phyloP scores from a whole-genome alignment of 2,113 vertebrate genomes.

The Lamprotornis superbus region DNA sequence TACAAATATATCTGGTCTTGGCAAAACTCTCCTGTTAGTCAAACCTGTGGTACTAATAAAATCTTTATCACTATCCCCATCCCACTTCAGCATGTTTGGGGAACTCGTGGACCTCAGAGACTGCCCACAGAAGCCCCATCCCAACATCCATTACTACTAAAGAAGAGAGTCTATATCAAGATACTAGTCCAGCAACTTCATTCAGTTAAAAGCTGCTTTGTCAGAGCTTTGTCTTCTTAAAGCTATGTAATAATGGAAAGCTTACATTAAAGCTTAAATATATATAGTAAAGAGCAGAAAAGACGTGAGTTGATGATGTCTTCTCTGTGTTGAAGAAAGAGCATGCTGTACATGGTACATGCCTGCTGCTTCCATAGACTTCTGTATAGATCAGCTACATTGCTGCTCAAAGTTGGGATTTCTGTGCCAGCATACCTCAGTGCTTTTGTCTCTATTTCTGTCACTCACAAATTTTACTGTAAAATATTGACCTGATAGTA shows the following conservation, averaged over 20 bases:
- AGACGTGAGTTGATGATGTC: neutral
- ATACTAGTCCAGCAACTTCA: neutral
- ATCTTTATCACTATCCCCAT: neutral
- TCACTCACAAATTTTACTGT: neutral
- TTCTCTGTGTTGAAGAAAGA: neutral
- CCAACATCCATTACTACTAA: neutral
- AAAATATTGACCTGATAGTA: neutral
- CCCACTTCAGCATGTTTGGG: neutral
- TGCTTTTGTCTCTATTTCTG: neutral
- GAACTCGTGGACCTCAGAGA: neutral
- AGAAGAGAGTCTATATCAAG: neutral
- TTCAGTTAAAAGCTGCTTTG: neutral
- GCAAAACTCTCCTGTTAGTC: neutral
- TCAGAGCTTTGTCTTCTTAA: neutral
- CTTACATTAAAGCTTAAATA: neutral
- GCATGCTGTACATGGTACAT: neutral
- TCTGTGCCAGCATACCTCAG: neutral
- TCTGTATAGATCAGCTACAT: fast-evolving
- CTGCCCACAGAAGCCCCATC: neutral
- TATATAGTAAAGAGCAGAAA: neutral
- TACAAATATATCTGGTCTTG: neutral
- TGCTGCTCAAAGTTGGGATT: neutral
- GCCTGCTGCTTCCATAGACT: neutral
- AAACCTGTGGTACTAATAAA: neutral
- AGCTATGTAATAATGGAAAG: neutral